These are phyloP conservation scores for Lampropteryx suffumata DNA, from an alignment of 2,888 invertebrate species.

Conservation along the genomic window DNA sequence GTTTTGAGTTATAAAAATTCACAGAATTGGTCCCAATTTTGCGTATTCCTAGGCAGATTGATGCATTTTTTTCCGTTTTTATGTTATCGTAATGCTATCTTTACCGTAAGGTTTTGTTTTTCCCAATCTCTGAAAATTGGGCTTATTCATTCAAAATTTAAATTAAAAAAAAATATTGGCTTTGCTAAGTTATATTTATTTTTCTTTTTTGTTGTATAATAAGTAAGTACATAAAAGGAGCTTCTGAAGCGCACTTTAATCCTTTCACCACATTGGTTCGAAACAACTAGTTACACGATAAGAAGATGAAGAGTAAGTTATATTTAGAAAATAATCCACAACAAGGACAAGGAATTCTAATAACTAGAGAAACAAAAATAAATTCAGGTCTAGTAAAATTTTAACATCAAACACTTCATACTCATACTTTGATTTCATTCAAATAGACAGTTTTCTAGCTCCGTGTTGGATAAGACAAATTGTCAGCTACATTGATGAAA, in stretches of 20 bases:
- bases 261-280: too few species aligned
- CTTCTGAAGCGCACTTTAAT: too few species aligned
- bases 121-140: conserved; percentile 45
- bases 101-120: conserved; percentile 36
- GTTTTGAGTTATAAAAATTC: conserved; percentile 50
- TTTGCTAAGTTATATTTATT: too few species aligned
- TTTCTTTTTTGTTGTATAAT: too few species aligned
- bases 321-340: too few species aligned
- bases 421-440: conserved; percentile 37
- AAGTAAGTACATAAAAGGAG: too few species aligned
- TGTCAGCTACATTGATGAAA: conserved; percentile 48
- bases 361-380: too few species aligned
- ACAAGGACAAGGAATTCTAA: too few species aligned
- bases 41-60: conserved; percentile 42
- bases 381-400: conserved; percentile 50
- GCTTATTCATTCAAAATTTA: background rate
- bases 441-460: conserved; percentile 47
- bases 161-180: too few species aligned
- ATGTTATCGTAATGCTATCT: conserved; percentile 40
- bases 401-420: conserved; percentile 49
- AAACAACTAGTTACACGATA: too few species aligned
- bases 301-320: too few species aligned
- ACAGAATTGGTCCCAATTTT: conserved; percentile 45
- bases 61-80: conserved; percentile 40
- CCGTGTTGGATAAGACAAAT: conserved; percentile 49